A percentile compares a stretch with the other conserved stretches of the same genome.
Conservation (phyloP, 30 jellyfish, hydroid and myxozoan genomes). For the Hydractinia echinata region DNA sequence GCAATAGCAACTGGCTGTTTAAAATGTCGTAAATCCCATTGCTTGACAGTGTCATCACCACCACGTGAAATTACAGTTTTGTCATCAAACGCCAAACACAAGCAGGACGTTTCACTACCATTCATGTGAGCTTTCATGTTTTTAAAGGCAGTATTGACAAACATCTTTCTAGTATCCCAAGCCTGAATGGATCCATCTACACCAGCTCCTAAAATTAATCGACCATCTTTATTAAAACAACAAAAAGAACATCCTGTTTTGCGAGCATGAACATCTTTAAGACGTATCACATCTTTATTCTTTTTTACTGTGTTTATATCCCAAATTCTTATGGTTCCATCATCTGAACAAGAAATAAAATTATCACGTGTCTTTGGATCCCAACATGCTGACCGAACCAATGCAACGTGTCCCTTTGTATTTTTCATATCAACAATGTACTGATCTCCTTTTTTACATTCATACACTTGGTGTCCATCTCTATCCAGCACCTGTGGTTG, state of each 20-base stretch:
- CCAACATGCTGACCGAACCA: constrained; percentile 86
- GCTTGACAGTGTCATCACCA: constrained; percentile 92
- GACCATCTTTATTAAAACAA: constrained; percentile 71
- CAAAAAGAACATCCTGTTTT: constrained; percentile 82
- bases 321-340: constrained; percentile 94
- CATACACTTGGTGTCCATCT: constrained; percentile 91
- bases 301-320: constrained; percentile 69
- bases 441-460: constrained; percentile 94
- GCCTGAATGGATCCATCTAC: constrained; percentile 97
- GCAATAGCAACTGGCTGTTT: constrained; percentile 84
- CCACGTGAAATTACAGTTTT: constrained; percentile 74
- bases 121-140: constrained; percentile 73
- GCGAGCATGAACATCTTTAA: constrained; percentile 68
- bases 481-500: constrained; percentile 95
- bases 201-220: constrained; percentile 80
- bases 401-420: constrained; percentile 93
- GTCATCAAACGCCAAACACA: constrained; percentile 67
- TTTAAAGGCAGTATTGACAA: constrained; percentile 79
- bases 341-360: constrained; percentile 78
- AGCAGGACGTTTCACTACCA: constrained; percentile 84
- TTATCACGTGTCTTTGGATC: constrained; percentile 63
- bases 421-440: constrained; percentile 91
- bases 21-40: constrained; percentile 90
- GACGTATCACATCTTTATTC: constrained; percentile 62
- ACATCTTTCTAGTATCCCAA: constrained; percentile 88